phyloP scores from a whole-genome alignment of 2,113 vertebrate genomes.

The Leptobrachium ailaonicum region DNA sequence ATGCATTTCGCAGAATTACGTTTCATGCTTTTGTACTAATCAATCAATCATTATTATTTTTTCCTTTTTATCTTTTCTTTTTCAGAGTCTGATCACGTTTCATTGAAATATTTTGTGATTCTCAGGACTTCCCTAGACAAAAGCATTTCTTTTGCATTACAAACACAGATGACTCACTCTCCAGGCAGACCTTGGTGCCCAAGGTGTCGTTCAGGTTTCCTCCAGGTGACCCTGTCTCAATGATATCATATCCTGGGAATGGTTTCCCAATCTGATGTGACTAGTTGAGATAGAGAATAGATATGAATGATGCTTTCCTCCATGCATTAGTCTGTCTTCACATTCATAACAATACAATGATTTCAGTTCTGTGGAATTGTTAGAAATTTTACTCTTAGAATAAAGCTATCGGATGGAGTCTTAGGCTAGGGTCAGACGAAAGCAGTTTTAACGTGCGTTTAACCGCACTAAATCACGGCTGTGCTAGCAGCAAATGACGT shows the following conservation, averaged over 20 bases:
- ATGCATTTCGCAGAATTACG: no score
- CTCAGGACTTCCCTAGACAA: not conserved
- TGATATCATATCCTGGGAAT: conserved; percentile 35
- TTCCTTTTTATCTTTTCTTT: no score
- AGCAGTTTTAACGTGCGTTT: no score
- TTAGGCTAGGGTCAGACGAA: no score
- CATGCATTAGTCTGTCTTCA: not conserved
- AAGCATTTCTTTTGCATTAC: not conserved
- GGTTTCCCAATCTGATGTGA: not conserved
- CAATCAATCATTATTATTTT: no score
- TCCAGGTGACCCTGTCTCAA: conserved; percentile 1
- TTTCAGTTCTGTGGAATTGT: not conserved
- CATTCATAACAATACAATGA: not conserved
- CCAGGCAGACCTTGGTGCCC: conserved; percentile 5
- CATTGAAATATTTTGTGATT: not conserved
- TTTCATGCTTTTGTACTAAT: no score
- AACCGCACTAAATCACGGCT: no score
- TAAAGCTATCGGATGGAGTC: no score
- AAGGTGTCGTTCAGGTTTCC: not conserved
- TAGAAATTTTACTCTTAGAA: not conserved
- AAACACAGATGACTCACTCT: conserved; percentile 9
- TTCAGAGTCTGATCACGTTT: not conserved
- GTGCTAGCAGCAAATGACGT: no score
- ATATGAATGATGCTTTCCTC: not conserved
- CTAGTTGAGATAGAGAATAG: not conserved